Percentiles rank a stretch among this genome's conserved stretches.
These are phyloP conservation scores for Adelosebastes latens DNA, from an alignment of 2,797 vertebrate genomes.

Conservation along the genomic window DNA sequence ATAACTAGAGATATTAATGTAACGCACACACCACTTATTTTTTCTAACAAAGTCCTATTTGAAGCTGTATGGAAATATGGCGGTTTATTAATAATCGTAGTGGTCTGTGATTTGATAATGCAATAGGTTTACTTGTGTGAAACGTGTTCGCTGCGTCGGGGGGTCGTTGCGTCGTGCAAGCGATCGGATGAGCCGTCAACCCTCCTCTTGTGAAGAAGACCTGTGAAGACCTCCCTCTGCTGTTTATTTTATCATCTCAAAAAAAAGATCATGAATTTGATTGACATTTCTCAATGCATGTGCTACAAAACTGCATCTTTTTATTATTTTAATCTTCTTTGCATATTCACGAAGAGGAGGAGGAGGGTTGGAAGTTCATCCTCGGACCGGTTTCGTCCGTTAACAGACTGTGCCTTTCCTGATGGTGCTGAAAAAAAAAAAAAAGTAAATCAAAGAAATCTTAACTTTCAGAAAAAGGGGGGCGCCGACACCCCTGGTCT, in stretches of 20 bases:
- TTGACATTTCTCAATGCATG: neutral
- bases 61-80: constrained; percentile 49
- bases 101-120: constrained; percentile 69
- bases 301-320: constrained; percentile 9
- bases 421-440: constrained; percentile 89
- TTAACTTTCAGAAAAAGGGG: constrained; percentile 79
- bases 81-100: constrained; percentile 42
- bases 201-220: constrained; percentile 29
- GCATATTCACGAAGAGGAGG: constrained; percentile 3
- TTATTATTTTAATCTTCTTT: neutral
- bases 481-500: constrained; percentile 69
- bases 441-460: constrained; percentile 68
- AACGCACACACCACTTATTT: constrained; percentile 80
- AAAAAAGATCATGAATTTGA: constrained; percentile 2
- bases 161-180: constrained; percentile 23
- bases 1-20: constrained; percentile 74
- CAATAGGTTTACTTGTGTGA: constrained; percentile 73
- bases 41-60: constrained; percentile 76
- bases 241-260: constrained; percentile 44
- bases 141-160: constrained; percentile 25
- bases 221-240: constrained; percentile 20
- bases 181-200: constrained; percentile 46
- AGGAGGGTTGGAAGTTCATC: constrained; percentile 66
- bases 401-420: constrained; percentile 95
- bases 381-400: constrained; percentile 64